Evolutionary conservation across 2,888 invertebrate species (phyloP).

Genomic region (Pachliopta kotzebuea): DNA sequence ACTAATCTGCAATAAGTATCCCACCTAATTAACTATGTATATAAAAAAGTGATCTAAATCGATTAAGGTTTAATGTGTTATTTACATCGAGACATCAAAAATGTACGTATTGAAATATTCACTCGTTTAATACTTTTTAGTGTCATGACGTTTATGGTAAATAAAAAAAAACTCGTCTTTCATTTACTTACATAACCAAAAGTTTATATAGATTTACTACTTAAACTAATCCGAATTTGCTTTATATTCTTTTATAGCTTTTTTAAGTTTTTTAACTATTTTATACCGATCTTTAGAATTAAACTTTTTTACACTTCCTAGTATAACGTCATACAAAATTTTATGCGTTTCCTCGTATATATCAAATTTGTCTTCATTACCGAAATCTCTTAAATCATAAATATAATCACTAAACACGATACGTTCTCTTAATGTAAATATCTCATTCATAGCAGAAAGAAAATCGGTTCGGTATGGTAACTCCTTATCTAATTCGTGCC

Average conservation of each 20-base stretch:
- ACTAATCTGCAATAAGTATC: no score
- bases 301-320: constrained; percentile 35
- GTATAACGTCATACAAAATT: constrained; percentile 39
- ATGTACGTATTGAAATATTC: no score
- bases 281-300: constrained; percentile 36
- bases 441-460: constrained; percentile 47
- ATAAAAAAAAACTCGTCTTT: no score
- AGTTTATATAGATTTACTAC: no score
- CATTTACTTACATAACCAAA: no score
- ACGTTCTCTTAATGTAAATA: constrained; percentile 47
- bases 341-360: constrained; percentile 39
- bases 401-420: constrained; percentile 51
- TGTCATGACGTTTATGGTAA: no score
- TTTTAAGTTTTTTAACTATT: constrained; percentile 40
- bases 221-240: constrained; percentile 23
- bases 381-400: constrained; percentile 38
- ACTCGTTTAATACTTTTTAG: no score
- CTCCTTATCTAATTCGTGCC: constrained; percentile 37
- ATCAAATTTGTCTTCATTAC: constrained; percentile 33
- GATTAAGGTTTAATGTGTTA: no score
- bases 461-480: constrained; percentile 40
- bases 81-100: no score
- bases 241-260: constrained; percentile 46
- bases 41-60: no score
- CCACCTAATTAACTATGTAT: no score